Base-by-base conservation (phyloP, 2,888 invertebrate species). In the Scaptomyza caliginosa region DNA sequence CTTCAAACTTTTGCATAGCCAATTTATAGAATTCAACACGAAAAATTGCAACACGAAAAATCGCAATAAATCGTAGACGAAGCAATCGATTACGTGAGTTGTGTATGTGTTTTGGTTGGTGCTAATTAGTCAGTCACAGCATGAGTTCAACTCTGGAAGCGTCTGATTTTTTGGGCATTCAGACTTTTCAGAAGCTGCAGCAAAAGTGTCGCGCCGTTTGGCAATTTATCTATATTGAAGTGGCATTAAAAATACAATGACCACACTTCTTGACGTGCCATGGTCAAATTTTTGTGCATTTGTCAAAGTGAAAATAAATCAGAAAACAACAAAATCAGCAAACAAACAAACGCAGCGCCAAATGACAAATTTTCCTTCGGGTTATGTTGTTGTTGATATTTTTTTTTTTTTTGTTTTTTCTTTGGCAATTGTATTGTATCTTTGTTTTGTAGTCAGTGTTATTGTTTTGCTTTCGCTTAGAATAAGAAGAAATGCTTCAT, bases 271-370 rank as follows among this genome's bases (percentile, higher is more conserved):
- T 82, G 85, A 81, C 85, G 77, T 82, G 77, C 85, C 81, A 81
- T 85, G 81, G 81, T 85, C 81, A 81, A 82, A 81, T 85, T 79
- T 79, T 82, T 81, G 81, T 81, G 81, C 81, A 85, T 81, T 81
- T 85, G 81, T 85, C 81, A 79, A 82, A 81, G 72, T 67, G 77
- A 69, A 81, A 85, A 85, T 81, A 81, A 81, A 82, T 81, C 85
- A 81, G 79, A 85, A 75, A 78, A 16, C 58, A 57, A 43, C 28
- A 26, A 43, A 42, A 68, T 55, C 75, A 67, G 43, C 81, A 80
- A 84, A 73, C 65, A 81, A 83, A 77, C 75, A 74, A 77, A 74
- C 66, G 74, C 68, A 81, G 62, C 50, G 62, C 48, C 43, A 71
- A 75, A 73, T 68, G 84, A 81, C 76, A 83, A 80, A 77, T 78